A percentile compares a stretch with the other conserved stretches of the same genome.
phyloP scores from a whole-genome alignment of 2,888 invertebrate genomes.

The Peribatodes rhomboidaria region DNA sequence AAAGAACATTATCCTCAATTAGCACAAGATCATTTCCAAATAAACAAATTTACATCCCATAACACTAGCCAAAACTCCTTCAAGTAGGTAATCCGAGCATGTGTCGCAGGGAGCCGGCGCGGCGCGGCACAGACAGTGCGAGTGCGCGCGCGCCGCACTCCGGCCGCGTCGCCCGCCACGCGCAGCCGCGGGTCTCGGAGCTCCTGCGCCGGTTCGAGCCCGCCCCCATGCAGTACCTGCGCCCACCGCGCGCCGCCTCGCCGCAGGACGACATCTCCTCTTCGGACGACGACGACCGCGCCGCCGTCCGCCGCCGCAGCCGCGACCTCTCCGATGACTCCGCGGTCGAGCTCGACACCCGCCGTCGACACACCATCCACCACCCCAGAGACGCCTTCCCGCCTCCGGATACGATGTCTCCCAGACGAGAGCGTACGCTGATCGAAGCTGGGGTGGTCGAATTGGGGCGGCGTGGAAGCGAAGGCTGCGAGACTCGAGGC shows the following conservation, averaged over 20 bases:
- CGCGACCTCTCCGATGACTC: conserved; percentile 85
- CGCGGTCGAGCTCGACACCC: conserved; percentile 84
- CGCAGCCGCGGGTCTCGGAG: conserved; percentile 79
- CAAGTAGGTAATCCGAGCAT: conserved; percentile 31
- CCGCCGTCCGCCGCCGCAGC: conserved; percentile 78
- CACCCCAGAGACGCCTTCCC: conserved; percentile 77
- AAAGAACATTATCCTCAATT: too few species aligned
- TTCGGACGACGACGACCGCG: conserved; percentile 82
- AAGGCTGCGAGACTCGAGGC: conserved; percentile 80
- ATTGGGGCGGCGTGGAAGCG: conserved; percentile 82
- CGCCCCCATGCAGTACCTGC: conserved; percentile 81
- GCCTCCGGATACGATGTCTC: conserved; percentile 76
- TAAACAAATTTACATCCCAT: neutral
- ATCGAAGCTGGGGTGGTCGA: conserved; percentile 87
- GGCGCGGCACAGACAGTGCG: conserved; percentile 66
- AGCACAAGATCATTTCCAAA: neutral
- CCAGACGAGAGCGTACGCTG: conserved; percentile 74
- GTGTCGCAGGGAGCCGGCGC: conserved; percentile 52
- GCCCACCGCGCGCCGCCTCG: conserved; percentile 75
- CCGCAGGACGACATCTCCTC: conserved; percentile 80
- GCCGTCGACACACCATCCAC: conserved; percentile 69
- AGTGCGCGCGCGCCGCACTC: conserved; percentile 73
- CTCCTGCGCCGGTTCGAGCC: conserved; percentile 79
- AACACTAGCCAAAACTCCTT: neutral
- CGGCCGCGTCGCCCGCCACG: conserved; percentile 72